Conservation (phyloP, 2,113 vertebrate species). For the Platysteira castanea region DNA sequence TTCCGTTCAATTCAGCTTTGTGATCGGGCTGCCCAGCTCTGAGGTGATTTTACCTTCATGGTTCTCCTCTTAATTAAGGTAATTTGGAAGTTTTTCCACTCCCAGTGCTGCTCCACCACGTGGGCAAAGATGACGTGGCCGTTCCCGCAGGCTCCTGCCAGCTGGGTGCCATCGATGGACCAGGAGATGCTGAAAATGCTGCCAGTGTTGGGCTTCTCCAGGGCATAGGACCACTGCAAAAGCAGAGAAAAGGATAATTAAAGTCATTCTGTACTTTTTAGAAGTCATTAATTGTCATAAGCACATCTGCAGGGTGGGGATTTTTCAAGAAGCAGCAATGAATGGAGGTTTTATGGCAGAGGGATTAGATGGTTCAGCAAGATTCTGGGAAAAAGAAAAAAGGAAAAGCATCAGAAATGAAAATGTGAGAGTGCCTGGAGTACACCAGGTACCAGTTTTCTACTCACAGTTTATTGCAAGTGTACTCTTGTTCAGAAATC, state of each 20-base stretch:
- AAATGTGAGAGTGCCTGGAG: background rate
- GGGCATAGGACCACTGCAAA: slow-evolving; percentile 90
- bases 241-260: background rate
- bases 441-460: background rate
- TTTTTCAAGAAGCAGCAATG: background rate
- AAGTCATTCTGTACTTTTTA: rapidly evolving
- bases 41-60: slow-evolving; percentile 84
- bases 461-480: background rate
- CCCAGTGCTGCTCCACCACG: slow-evolving; percentile 91
- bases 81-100: slow-evolving; percentile 92
- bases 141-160: slow-evolving; percentile 91
- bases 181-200: slow-evolving; percentile 90
- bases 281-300: background rate
- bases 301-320: rapidly evolving
- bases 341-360: background rate
- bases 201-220: slow-evolving; percentile 94
- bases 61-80: slow-evolving; percentile 89
- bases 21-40: background rate
- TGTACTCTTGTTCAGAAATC: background rate
- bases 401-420: background rate
- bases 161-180: slow-evolving; percentile 92
- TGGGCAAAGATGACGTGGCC: slow-evolving; percentile 96
- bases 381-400: background rate
- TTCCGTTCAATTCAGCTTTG: background rate
- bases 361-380: background rate